Base-by-base conservation (phyloP, 2,888 invertebrate species). In the Heliconius charithonia region DNA sequence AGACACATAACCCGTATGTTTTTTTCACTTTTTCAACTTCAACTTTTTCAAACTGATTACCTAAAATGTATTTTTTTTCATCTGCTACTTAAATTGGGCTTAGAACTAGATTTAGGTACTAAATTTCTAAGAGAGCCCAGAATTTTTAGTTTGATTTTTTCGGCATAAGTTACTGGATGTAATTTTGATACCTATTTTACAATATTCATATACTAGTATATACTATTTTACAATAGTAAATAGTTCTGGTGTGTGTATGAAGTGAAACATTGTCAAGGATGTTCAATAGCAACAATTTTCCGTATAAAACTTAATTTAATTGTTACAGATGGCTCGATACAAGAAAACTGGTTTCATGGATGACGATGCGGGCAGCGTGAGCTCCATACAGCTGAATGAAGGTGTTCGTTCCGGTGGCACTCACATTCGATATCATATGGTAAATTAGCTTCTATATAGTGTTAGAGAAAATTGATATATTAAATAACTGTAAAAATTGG, bases 321-420 rank as follows among this genome's bases (percentile, higher is more conserved):
- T 70, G 4, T 84, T 83, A 1, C 95, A 98, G 98, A 98, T 98
- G 98, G 98, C 97, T 85, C 96, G 97, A 83, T 98, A 98, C 89
- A 98, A 97, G 93, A 97, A 97, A 92, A 97, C 98, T 37, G 97
- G 97, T 86, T 97, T 98, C 86, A 97, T 97, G 89, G 98, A 98
- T 87, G 97, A 97, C 83, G 98, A 98, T 88, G 96, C 96, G 32
- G 97, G 97, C 85, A 98, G 97, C 87, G 96, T 98, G 86, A 98
- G 98, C 84, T 98, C 97, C 75, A 97, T 98, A 56, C 97, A 97
- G 85, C 95, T 98, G 81, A 97, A 97, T 83, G 98, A 98, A 91
- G 97, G 97, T 0, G 97, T 97, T 67, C 96, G 97, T 72, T 96
- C 97, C 3, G 97, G 97, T 0, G 97, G 97, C 19, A 97, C 98